phyloP scores from a whole-genome alignment of 2,797 vertebrate species.

The Diplodus puntazzo region DNA sequence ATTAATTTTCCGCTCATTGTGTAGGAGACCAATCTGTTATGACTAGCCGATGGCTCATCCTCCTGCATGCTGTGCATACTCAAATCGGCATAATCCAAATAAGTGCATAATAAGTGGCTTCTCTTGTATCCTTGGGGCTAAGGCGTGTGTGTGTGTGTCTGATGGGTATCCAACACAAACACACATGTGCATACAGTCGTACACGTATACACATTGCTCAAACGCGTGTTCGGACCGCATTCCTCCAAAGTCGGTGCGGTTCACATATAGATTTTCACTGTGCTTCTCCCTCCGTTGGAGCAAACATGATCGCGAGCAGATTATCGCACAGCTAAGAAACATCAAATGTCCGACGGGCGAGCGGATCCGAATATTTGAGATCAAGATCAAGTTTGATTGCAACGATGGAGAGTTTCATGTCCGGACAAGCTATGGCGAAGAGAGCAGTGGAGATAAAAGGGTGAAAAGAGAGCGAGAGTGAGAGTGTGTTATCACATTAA shows the following conservation, averaged over 20 bases:
- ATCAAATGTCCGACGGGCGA: neutral
- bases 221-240: constrained; percentile 36
- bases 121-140: constrained; percentile 64
- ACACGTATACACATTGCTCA: constrained; percentile 21
- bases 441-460: constrained; percentile 45
- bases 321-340: neutral
- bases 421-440: constrained; percentile 65
- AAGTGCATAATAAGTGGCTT: constrained; percentile 62
- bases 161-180: constrained; percentile 74
- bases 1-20: constrained; percentile 30
- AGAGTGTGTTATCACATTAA: constrained; percentile 61
- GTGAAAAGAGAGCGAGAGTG: constrained; percentile 50
- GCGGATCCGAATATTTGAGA: constrained; percentile 36
- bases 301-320: neutral
- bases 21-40: constrained; percentile 47
- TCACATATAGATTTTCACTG: constrained; percentile 24
- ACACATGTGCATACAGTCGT: constrained; percentile 30
- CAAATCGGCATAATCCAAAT: constrained; percentile 60
- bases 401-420: constrained; percentile 64
- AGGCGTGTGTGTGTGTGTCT: constrained; percentile 61
- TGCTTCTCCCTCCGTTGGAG: neutral
- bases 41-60: constrained; percentile 51
- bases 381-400: constrained; percentile 34
- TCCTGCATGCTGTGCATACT: constrained; percentile 58
- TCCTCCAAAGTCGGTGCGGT: constrained; percentile 18